Conservation (phyloP, 2,113 vertebrate genomes). For the Phoxinus phoxinus region DNA sequence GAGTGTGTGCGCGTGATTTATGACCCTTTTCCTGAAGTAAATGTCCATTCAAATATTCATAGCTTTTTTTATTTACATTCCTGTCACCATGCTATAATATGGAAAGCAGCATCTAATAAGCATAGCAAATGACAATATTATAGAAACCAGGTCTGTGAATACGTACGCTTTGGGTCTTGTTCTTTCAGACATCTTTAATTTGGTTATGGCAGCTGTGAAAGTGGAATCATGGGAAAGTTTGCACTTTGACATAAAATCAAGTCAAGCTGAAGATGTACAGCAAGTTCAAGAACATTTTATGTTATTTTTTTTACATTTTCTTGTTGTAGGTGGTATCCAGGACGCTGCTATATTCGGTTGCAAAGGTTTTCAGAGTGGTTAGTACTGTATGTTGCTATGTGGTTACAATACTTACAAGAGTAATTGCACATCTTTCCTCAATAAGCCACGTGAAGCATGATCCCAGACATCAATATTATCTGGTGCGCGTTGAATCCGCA, state of each 20-base stretch:
- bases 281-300: no score
- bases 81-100: conserved; percentile 38
- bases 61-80: conserved; percentile 56
- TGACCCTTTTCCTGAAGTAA: conserved; percentile 52
- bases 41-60: conserved; percentile 65
- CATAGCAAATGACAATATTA: background rate
- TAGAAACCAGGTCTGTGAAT: background rate
- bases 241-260: background rate
- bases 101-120: conserved; percentile 6
- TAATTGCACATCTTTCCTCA: background rate
- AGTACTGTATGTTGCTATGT: background rate
- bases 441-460: background rate
- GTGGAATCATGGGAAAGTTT: background rate
- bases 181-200: background rate
- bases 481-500: no score
- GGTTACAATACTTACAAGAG: background rate
- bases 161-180: background rate
- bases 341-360: background rate
- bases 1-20: conserved; percentile 55
- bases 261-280: background rate
- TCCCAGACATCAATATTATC: no score
- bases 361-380: background rate
- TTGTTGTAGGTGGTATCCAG: background rate
- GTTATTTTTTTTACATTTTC: background rate
- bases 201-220: background rate